Evolutionary conservation across 2,113 vertebrate genomes (phyloP).

Genomic region (Chunga burmeisteri): DNA sequence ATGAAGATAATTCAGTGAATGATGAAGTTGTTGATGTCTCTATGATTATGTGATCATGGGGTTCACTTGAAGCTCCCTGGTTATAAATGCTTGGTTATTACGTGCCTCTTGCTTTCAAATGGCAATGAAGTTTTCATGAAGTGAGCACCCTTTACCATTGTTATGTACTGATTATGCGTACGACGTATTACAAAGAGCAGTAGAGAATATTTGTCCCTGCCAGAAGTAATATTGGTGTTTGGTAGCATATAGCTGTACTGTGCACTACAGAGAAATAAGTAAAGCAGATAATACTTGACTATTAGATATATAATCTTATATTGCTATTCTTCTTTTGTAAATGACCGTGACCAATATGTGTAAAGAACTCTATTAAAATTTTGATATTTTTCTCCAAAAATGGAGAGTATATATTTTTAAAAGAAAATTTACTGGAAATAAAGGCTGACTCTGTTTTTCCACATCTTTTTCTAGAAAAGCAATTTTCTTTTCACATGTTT

Average conservation of each 20-base stretch:
- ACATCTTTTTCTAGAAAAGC: background rate
- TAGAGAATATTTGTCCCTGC: background rate
- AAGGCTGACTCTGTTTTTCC: background rate
- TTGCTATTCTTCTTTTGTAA: background rate
- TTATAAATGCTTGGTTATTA: background rate
- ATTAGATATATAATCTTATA: background rate
- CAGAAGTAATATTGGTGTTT: background rate
- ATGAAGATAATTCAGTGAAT: background rate
- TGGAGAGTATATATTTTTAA: background rate
- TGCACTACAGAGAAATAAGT: background rate
- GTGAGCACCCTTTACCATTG: background rate
- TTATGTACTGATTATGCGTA: background rate
- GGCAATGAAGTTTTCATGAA: background rate
- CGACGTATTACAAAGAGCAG: background rate
- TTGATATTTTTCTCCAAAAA: background rate
- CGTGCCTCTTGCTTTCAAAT: background rate
- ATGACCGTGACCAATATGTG: background rate
- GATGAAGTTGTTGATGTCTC: background rate
- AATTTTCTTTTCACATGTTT: background rate
- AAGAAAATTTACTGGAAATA: background rate
- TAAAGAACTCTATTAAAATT: background rate
- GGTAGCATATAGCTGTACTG: background rate
- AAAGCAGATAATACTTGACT: background rate
- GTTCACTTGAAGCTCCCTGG: background rate
- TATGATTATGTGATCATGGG: background rate